Evolutionary conservation across 2,888 invertebrate genomes (phyloP).

Genomic region (Flexamia atlantica): DNA sequence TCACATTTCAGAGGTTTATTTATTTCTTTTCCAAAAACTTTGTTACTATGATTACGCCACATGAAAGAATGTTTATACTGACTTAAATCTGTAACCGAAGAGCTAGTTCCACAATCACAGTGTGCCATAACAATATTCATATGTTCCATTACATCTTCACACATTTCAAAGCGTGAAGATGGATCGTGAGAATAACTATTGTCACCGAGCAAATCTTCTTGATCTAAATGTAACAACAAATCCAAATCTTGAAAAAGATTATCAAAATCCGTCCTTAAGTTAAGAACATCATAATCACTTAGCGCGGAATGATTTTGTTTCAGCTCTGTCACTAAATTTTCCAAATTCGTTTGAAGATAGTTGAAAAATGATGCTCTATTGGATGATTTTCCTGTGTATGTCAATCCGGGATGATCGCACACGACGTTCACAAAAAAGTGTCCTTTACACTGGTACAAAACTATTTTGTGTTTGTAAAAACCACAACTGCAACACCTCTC

Average conservation of each 20-base stretch:
- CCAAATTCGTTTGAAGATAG: conserved; percentile 5
- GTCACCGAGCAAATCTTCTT: not conserved
- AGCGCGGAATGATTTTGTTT: not conserved
- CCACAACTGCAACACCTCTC: conserved; percentile 3
- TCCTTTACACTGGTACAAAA: not conserved
- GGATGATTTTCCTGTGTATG: not conserved
- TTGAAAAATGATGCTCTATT: conserved; percentile 16
- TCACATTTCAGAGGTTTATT: no score
- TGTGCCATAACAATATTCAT: not conserved
- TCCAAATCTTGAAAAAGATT: conserved; percentile 6
- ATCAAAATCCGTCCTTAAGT: not conserved
- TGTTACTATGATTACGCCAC: no score
- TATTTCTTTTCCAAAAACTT: no score
- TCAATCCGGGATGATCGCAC: not conserved
- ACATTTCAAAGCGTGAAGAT: not conserved
- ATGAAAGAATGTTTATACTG: not conserved
- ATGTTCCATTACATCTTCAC: not conserved
- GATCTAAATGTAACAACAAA: not conserved
- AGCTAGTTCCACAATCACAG: not conserved
- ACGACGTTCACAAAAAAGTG: not conserved
- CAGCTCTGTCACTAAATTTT: not conserved
- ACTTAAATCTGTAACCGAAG: not conserved
- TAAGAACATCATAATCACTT: not conserved
- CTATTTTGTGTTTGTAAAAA: conserved; percentile 3
- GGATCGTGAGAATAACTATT: not conserved